Base-by-base conservation (phyloP, 2,797 vertebrate genomes). In the Rhynchonycteris naso region DNA sequence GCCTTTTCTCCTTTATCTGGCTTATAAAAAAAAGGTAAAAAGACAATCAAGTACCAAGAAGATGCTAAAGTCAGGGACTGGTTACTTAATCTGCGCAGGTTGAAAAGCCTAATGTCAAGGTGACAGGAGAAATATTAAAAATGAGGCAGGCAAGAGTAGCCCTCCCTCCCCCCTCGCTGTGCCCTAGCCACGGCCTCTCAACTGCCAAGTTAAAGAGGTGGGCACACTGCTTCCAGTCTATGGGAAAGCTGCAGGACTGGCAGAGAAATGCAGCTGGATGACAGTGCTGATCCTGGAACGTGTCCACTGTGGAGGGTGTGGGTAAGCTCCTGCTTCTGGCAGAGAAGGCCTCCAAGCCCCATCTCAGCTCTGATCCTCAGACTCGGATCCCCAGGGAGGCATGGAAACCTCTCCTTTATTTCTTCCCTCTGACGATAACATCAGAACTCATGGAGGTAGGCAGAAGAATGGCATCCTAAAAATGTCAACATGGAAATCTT, bases 81-180 rank as follows among this genome's bases (percentile, higher is more conserved):
- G 15, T 94, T 91, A 81, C 38, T 94, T 91, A 87, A 81, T 69
- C 18, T 35, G 69, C 33, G n/a, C 58, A 14, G 8, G 76, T 38
- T 72, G 35, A 92, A 96, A 90, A 92, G 58, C 63, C 89, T 69
- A 78, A 94, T 18, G 56, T 86, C 83, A 93, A 90, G 24, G 30
- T 47, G 61, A 88, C 11, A 69, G 72, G 35, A 83, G 38, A 69
- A 28, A 83, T 56, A 68, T 7, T 83, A 71, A 69, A 82, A 88
- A 82, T 19, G 65, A 87, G 68, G 24, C 28, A 78, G 38, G 66
- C 28, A 76, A 71, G 61, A 88, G 74, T 24, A 79, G 28, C 75
- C 38, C 33, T 43, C 43, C 43, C 43, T 7, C 43, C 8, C 43
- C 43, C 43, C 43, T 7, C 3, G 5, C 43, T 43, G 21, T 33